A percentile compares a stretch with the other conserved stretches of the same genome.
phyloP scores from a whole-genome alignment of 2,797 vertebrate genomes.

The Sphaeramia orbicularis region DNA sequence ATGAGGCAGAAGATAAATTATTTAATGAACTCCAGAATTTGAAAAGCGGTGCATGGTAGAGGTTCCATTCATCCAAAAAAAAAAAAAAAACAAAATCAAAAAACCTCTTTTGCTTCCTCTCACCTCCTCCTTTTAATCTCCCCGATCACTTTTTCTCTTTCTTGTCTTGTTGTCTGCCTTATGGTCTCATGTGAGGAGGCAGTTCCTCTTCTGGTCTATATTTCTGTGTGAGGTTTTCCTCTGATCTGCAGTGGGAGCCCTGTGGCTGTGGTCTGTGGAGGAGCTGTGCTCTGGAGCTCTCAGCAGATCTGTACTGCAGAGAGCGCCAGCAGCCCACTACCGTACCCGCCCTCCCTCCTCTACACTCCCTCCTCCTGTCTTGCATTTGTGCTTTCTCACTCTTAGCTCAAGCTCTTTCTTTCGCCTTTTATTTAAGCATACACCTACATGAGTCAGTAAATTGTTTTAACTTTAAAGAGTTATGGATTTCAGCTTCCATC shows the following conservation, averaged over 20 bases:
- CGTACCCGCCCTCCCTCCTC: conserved; percentile 54
- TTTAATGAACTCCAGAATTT: conserved; percentile 64
- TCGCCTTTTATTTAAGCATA: conserved; percentile 10
- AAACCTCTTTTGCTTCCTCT: conserved; percentile 24
- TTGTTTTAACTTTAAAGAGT: neutral
- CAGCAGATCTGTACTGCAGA: conserved; percentile 79
- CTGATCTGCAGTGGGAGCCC: conserved; percentile 61
- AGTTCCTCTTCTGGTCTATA: conserved; percentile 13
- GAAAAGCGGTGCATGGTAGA: conserved; percentile 35
- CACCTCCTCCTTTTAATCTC: conserved; percentile 21
- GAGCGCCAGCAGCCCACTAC: conserved; percentile 57
- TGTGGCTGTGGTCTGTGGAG: conserved; percentile 66
- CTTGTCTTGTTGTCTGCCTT: conserved; percentile 14
- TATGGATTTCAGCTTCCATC: neutral
- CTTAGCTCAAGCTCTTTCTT: conserved; percentile 33
- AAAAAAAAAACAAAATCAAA: conserved; percentile 20
- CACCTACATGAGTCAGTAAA: conserved; percentile 6
- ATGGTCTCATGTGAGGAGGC: conserved; percentile 33
- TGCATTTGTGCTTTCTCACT: conserved; percentile 53
- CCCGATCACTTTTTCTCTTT: conserved; percentile 28
- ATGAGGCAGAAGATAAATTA: conserved; percentile 66
- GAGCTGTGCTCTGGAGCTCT: conserved; percentile 69
- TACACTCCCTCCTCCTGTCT: conserved; percentile 59
- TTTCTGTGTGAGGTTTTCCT: conserved; percentile 33
- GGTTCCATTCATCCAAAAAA: conserved; percentile 62